Conservation (phyloP, 1,140 invertebrate species). For the Agraylea sexmaculata region DNA sequence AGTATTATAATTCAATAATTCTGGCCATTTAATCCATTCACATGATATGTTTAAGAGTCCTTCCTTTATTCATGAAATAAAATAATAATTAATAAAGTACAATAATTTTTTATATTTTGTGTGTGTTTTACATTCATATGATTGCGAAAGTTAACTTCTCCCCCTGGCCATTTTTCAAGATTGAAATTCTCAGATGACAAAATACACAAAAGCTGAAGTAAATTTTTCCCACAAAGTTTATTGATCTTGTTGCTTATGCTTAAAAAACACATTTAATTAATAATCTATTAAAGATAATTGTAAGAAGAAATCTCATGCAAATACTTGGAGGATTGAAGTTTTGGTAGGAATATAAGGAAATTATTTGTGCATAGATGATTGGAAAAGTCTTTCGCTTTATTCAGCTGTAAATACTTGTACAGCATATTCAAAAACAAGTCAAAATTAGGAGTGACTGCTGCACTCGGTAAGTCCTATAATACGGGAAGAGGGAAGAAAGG, state of each 20-base stretch:
- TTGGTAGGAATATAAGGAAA: constrained; percentile 14
- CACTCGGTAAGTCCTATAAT: background rate
- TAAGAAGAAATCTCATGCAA: background rate
- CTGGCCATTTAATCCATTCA: constrained; percentile 11
- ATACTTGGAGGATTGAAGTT: constrained; percentile 12
- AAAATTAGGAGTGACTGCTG: constrained; percentile 7
- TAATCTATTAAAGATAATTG: background rate
- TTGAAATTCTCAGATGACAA: constrained; percentile 12
- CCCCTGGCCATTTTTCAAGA: constrained; percentile 14
- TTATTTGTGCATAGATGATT: constrained; percentile 7
- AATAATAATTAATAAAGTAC: constrained; percentile 7
- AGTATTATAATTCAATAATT: constrained; percentile 11
- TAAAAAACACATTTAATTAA: constrained; percentile 7
- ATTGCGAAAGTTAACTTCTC: constrained; percentile 8
- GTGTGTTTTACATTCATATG: constrained; percentile 15
- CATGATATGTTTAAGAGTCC: constrained; percentile 11
- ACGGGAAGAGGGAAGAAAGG: background rate
- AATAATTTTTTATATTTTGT: constrained; percentile 1
- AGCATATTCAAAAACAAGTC: constrained; percentile 15
- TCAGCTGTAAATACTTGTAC: constrained; percentile 2
- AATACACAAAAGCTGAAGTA: constrained; percentile 14
- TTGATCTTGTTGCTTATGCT: constrained; percentile 11
- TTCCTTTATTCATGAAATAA: constrained; percentile 17
- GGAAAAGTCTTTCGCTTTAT: constrained; percentile 10
- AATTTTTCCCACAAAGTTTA: constrained; percentile 14